A percentile compares a stretch with the other conserved stretches of the same genome.
These are phyloP conservation scores for Acronicta psi DNA, from an alignment of 2,888 invertebrate species.

Conservation along the genomic window DNA sequence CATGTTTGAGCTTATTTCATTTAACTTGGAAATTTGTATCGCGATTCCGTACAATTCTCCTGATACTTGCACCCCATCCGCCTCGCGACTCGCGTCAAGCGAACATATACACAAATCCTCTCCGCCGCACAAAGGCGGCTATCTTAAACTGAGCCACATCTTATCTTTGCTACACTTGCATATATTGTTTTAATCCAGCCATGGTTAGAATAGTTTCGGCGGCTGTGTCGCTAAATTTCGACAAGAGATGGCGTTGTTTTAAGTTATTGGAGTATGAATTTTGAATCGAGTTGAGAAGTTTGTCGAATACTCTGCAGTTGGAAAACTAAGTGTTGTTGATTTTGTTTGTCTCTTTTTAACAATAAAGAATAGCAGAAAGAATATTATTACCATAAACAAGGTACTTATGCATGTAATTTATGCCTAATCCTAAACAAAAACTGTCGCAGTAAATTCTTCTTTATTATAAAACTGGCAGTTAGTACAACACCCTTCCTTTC, in stretches of 20 bases:
- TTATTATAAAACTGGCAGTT: neutral
- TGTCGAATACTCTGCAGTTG: neutral
- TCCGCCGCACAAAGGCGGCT: slow-evolving; percentile 53
- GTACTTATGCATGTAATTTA: too few species aligned
- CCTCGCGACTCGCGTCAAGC: slow-evolving; percentile 27
- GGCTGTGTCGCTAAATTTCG: slow-evolving; percentile 14
- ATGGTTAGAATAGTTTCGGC: slow-evolving; percentile 24
- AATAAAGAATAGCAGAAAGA: too few species aligned
- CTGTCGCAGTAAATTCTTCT: neutral
- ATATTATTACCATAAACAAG: too few species aligned
- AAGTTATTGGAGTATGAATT: slow-evolving; percentile 1
- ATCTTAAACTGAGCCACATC: slow-evolving; percentile 55
- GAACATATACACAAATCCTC: slow-evolving; percentile 59
- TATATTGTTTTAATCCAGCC: slow-evolving; percentile 45
- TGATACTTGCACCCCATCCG: slow-evolving; percentile 18
- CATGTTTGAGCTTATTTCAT: too few species aligned
- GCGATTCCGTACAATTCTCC: slow-evolving; percentile 10
- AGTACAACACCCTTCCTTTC: neutral
- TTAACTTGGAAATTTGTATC: too few species aligned
- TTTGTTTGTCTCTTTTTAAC: neutral
- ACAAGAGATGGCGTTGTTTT: slow-evolving; percentile 30
- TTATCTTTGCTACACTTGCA: slow-evolving; percentile 53
- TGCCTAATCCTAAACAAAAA: neutral
- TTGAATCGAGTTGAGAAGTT: slow-evolving; percentile 4
- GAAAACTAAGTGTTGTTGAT: neutral